These are phyloP conservation scores for Trissolcus brochymenae DNA, from an alignment of 2,888 invertebrate genomes.

Conservation along the genomic window DNA sequence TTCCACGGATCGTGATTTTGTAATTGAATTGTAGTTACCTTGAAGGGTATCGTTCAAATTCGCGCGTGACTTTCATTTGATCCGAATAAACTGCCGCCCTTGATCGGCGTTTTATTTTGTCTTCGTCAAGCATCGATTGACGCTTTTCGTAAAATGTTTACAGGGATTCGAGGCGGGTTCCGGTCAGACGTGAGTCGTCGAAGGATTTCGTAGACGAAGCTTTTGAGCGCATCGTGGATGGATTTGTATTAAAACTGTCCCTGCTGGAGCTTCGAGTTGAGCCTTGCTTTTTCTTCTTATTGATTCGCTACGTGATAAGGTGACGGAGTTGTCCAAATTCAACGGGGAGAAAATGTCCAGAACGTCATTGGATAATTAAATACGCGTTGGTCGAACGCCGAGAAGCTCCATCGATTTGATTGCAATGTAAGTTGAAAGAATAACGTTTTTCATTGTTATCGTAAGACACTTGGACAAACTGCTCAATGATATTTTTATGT, in stretches of 20 bases:
- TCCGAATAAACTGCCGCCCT: slow-evolving; percentile 8
- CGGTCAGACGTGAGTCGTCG: slow-evolving; percentile 36
- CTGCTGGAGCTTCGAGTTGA: not conserved
- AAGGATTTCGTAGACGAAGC: slow-evolving; percentile 26
- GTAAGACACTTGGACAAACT: slow-evolving; percentile 22
- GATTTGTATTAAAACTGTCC: slow-evolving; percentile 29
- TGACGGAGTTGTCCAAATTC: slow-evolving; percentile 23
- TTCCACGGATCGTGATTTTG: not conserved
- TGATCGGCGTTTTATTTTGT: slow-evolving; percentile 30
- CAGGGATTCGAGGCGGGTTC: slow-evolving; percentile 25
- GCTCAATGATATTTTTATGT: slow-evolving; percentile 48
- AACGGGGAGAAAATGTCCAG: slow-evolving; percentile 1
- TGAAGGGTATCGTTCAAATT: slow-evolving; percentile 2
- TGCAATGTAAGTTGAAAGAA: slow-evolving; percentile 27
- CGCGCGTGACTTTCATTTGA: slow-evolving; percentile 27
- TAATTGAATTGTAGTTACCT: not conserved
- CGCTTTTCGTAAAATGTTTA: slow-evolving; percentile 29
- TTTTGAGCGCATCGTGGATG: slow-evolving; percentile 26
- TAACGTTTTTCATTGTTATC: slow-evolving; percentile 34
- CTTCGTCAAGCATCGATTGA: slow-evolving; percentile 20
- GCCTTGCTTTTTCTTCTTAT: slow-evolving; percentile 16
- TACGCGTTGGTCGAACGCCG: slow-evolving; percentile 1
- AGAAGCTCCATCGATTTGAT: slow-evolving; percentile 14
- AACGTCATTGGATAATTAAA: slow-evolving; percentile 25
- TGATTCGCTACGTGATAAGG: slow-evolving; percentile 19